Evolutionary conservation across 2,888 invertebrate genomes (phyloP).

Genomic region (Aphodius granarius): DNA sequence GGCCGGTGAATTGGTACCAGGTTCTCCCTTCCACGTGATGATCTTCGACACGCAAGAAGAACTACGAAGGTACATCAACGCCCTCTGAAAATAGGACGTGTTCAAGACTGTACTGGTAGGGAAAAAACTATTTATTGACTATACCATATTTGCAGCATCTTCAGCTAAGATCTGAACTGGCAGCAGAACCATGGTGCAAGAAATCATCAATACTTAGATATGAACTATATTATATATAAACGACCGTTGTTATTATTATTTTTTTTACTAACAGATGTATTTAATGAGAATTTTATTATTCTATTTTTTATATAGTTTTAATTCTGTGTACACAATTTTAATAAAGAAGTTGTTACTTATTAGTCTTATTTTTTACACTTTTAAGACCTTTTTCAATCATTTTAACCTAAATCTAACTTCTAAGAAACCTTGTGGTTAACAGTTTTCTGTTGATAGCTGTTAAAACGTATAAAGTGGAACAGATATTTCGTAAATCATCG

Average conservation of each 20-base stretch:
- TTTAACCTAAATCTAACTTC: too few relatives aligned
- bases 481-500: constrained; percentile 9
- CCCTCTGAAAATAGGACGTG: constrained; percentile 37
- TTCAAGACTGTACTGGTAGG: neutral
- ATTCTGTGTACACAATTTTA: constrained; percentile 15
- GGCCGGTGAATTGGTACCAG: constrained; percentile 97
- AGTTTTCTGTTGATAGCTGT: constrained; percentile 3
- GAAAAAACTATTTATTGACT: constrained; percentile 15
- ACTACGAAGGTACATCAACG: constrained; percentile 67
- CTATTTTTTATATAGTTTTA: constrained; percentile 18
- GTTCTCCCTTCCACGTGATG: constrained; percentile 98
- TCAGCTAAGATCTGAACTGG: neutral
- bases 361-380: neutral
- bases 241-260: constrained; percentile 12
- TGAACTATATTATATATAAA: constrained; percentile 1
- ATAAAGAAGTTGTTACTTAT: constrained; percentile 14
- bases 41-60: constrained; percentile 99
- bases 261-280: constrained; percentile 19
- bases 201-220: neutral
- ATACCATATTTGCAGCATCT: constrained; percentile 7
- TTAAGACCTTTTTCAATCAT: too few relatives aligned
- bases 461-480: neutral
- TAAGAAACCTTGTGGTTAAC: constrained; percentile 1
- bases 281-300: constrained; percentile 18
- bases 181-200: constrained; percentile 20